Percentiles rank a stretch among this genome's conserved stretches.
Conservation (phyloP, 2,888 invertebrate species). For the Amphipyra berbera region DNA sequence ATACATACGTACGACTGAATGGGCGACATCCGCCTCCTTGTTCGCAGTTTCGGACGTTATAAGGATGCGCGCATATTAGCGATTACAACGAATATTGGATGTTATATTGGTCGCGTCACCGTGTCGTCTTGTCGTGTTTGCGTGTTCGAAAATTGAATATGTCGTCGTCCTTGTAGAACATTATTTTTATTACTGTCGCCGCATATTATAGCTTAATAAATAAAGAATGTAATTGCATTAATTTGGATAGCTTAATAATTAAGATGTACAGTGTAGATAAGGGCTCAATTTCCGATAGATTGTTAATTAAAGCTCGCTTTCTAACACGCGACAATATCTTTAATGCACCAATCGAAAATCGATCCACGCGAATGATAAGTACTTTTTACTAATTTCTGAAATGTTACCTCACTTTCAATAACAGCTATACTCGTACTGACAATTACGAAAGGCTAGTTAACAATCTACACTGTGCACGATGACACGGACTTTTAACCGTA, state of each 20-base stretch:
- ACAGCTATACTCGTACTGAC: constrained; percentile 21
- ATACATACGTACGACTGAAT: constrained; percentile 50
- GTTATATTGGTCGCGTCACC: background rate
- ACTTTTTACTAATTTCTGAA: constrained; percentile 43
- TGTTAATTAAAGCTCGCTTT: constrained; percentile 11
- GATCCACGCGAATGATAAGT: constrained; percentile 42
- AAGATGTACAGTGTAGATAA: constrained; percentile 6
- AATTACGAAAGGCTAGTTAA: constrained; percentile 44
- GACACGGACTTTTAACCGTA: constrained; percentile 42
- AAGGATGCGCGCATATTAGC: constrained; percentile 28
- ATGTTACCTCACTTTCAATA: constrained; percentile 41
- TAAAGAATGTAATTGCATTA: constrained; percentile 1
- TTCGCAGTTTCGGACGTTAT: constrained; percentile 10
- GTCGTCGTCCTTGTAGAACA: background rate
- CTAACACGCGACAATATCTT: constrained; percentile 36
- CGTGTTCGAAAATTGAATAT: constrained; percentile 1
- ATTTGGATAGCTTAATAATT: background rate
- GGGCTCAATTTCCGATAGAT: constrained; percentile 9
- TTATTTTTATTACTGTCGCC: background rate
- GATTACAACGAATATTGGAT: constrained; percentile 19
- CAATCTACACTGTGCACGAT: constrained; percentile 23
- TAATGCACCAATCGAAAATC: constrained; percentile 38
- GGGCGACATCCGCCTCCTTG: constrained; percentile 63
- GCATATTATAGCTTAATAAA: background rate
- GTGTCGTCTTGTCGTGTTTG: background rate